These are phyloP conservation scores for Apogon hyalosoma DNA, from an alignment of 2,797 vertebrate genomes.

Conservation along the genomic window DNA sequence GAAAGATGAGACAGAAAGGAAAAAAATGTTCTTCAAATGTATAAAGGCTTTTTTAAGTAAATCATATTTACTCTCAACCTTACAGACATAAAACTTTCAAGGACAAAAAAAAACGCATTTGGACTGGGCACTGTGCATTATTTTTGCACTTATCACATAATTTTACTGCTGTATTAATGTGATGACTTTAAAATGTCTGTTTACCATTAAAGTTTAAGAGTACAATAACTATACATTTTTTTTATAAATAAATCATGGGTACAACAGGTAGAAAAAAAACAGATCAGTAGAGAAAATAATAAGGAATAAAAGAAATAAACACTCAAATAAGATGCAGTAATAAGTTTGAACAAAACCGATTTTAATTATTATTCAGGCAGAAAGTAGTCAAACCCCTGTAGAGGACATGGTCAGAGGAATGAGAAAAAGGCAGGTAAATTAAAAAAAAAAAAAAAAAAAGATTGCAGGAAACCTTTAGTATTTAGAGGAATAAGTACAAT, in stretches of 20 bases:
- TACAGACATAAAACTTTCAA: neutral
- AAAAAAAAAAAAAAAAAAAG: too few relatives aligned
- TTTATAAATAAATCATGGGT: neutral
- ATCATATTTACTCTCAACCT: neutral
- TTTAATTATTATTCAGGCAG: slow-evolving; percentile 64
- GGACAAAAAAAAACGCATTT: slow-evolving; percentile 2
- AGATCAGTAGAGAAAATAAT: neutral
- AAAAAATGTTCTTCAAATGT: neutral
- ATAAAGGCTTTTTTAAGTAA: neutral
- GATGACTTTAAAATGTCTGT: too few relatives aligned
- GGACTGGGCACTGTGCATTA: neutral
- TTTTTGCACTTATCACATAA: neutral
- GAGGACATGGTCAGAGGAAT: neutral
- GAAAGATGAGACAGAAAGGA: slow-evolving; percentile 16
- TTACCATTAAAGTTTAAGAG: too few relatives aligned
- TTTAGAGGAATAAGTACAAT: too few relatives aligned
- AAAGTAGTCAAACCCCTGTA: slow-evolving; percentile 19
- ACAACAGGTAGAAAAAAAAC: neutral
- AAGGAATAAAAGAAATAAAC: slow-evolving; percentile 3
- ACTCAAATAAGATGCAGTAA: slow-evolving; percentile 39
- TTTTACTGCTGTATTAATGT: too few relatives aligned
- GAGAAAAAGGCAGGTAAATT: neutral
- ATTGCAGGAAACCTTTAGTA: too few relatives aligned
- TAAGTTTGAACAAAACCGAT: slow-evolving; percentile 63
- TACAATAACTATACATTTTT: too few relatives aligned